Conservation (phyloP, 1,140 invertebrate species). For the Battus philenor region DNA sequence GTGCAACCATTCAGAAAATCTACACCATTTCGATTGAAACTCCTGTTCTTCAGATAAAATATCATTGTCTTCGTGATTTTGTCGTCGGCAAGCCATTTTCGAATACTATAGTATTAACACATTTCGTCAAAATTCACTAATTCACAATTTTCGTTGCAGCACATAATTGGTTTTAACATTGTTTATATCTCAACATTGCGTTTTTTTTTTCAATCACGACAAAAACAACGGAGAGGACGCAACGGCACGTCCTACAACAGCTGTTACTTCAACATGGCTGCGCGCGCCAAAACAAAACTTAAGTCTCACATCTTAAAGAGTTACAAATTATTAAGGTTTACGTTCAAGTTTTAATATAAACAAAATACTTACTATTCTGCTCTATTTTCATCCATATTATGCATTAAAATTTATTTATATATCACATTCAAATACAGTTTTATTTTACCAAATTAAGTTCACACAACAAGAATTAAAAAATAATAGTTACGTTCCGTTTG, state of each 20-base stretch:
- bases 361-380: no score
- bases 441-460: no score
- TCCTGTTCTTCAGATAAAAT: constrained; percentile 52
- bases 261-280: constrained; percentile 69
- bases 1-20: constrained; percentile 95
- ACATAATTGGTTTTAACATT: constrained; percentile 40
- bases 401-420: no score
- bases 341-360: constrained; percentile 17
- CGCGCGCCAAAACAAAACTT: constrained; percentile 65
- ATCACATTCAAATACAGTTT: no score
- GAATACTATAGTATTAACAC: constrained; percentile 24
- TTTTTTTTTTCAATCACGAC: constrained; percentile 28
- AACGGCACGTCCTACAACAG: constrained; percentile 45
- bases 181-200: constrained; percentile 34
- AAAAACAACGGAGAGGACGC: constrained; percentile 45
- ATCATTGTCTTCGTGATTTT: constrained; percentile 50
- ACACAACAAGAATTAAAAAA: no score
- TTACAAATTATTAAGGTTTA: constrained; percentile 1
- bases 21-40: constrained; percentile 63
- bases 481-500: no score
- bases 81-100: constrained; percentile 59
- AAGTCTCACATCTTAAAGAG: constrained; percentile 17
- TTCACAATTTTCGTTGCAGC: no score
- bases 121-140: constrained; percentile 14
- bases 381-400: no score